Conservation (phyloP, 35 echinoderm and acorn worm genomes). For the Amphiura filiformis region DNA sequence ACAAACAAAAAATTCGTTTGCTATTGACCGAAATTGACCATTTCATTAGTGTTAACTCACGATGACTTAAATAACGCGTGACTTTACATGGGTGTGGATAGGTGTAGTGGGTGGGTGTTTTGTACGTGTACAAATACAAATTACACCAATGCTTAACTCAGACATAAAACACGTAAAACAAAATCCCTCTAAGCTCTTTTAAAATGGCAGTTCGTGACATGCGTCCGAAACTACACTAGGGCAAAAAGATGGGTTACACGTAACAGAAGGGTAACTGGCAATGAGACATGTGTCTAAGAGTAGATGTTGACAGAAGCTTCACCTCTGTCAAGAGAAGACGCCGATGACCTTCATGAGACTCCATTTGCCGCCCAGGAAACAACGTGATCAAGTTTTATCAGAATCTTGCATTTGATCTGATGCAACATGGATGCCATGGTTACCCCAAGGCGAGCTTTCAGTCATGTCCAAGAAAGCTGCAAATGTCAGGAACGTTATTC, state of each 20-base stretch:
- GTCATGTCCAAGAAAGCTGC: neutral
- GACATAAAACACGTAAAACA: no score
- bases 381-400: neutral
- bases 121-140: no score
- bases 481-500: neutral
- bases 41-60: no score
- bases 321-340: neutral
- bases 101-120: no score
- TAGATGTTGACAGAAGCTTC: neutral
- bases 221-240: neutral
- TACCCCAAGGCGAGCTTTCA: neutral
- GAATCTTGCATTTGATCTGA: neutral
- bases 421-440: neutral
- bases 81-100: no score
- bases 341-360: neutral
- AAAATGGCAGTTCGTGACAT: conserved; percentile 7
- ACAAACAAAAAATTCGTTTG: no score
- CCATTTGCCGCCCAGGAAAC: neutral
- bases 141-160: no score
- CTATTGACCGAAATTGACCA: no score
- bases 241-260: no score
- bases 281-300: neutral
- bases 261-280: neutral
- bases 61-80: no score
- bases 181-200: neutral